Evolutionary conservation across 92 coral and sea anemone species (phyloP).

Genomic region (Porites lobata): DNA sequence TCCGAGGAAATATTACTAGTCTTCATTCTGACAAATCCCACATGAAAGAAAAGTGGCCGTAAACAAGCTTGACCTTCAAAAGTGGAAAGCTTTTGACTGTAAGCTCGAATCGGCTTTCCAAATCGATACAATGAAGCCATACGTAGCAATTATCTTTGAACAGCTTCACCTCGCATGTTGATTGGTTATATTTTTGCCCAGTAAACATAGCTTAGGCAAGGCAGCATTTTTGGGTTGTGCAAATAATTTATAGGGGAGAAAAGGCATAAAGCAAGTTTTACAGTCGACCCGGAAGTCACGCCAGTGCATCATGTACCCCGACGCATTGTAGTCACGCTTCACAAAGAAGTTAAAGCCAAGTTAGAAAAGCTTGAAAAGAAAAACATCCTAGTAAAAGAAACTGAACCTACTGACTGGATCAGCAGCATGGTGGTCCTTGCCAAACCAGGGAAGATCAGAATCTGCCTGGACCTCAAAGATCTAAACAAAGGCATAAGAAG

Average conservation of each 20-base stretch:
- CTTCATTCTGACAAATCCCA: constrained; percentile 1
- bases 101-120: not conserved
- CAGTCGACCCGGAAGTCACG: constrained; percentile 32
- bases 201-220: no score
- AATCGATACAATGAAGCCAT: not conserved
- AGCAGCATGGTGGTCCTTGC: constrained; percentile 46
- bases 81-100: not conserved
- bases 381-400: constrained; percentile 49
- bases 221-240: no score
- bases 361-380: constrained; percentile 61
- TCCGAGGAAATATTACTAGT: not conserved
- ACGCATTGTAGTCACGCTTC: constrained; percentile 47
- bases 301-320: constrained; percentile 57
- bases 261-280: constrained; percentile 38
- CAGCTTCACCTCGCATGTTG: no score
- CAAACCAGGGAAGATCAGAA: constrained; percentile 70
- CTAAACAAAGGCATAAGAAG: constrained; percentile 12
- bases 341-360: constrained; percentile 65
- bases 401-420: constrained; percentile 15
- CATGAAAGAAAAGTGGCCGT: not conserved
- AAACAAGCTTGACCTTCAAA: not conserved
- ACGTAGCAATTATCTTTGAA: no score
- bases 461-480: constrained; percentile 67
- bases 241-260: no score
- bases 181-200: no score